Evolutionary conservation across 2,113 vertebrate genomes (phyloP), one percentile per base, ranked within the genome.

Genomic region (Lanius collurio): DNA sequence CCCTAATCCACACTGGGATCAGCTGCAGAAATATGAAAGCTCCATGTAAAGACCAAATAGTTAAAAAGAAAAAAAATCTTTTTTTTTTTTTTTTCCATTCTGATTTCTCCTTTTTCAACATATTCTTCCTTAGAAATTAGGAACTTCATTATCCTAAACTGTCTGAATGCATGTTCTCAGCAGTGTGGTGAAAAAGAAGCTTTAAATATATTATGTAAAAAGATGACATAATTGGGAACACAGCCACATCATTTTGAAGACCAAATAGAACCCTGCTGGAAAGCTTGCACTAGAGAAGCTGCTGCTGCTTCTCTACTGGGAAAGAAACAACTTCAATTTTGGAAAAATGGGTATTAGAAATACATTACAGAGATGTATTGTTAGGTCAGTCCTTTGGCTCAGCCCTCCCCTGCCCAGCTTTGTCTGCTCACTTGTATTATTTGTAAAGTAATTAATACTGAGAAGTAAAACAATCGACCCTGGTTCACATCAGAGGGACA

Each of bases 1-100:
- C 98, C 97, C 89, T 98, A 98, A 98, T 98, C 98, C 97, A 82
- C 95, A 26, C 7, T 80, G 95, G 97, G 98, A 98, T 97, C 97
- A 97, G 97, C 96, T 92, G 97, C 96, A 65, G 97, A 95, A 93
- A 97, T 95, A 91, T 15, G 94, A 95, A 97, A 83, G 94, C 96
- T 83, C 92, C 91, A 94, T 50, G 95, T 95, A 96, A 97, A 96
- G 91, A 94, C 92, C 84, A 37, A 88, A 82, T 28, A 82, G 89
- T 93, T 68, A 33, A 64, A 76, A 93, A 78, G 56, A 85, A 83
- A 88, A 87, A 44, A 35, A 44, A 37, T 13, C 6, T 10, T 31
- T 24, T 44, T 75, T 63, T 37, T 63, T 37, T 37, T 75, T 52
- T 55, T 70, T 60, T 20, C 83, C 77, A 90, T 93, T 83, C 87